Base-by-base conservation (phyloP, 2,113 vertebrate genomes). In the Rhombomys opimus region DNA sequence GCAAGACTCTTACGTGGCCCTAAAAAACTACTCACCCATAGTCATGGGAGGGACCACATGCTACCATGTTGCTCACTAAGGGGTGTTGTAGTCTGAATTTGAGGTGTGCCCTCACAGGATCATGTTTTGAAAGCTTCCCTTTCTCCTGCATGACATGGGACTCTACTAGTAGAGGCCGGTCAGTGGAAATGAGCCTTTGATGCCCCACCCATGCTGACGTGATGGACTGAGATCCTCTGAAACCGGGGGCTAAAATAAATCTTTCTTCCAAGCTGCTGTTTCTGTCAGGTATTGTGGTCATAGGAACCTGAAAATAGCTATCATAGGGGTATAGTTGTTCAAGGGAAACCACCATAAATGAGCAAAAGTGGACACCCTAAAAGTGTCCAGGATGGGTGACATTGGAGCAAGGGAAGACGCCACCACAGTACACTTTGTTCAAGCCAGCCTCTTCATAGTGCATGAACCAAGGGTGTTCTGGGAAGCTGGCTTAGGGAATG, bases 401-500 rank as follows among this genome's bases (percentile, higher is more conserved):
- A 3, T 23, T 15, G n/a, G 46, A 88, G 35, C 23, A 87, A 54
- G 70, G 54, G 57, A 89, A 27, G 32, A 46, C 68, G 78, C 27
- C 23, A 61, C 15, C 18, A 0, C 32, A 12, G 68, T 52, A 52
- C 14, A 7, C 50, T 27, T 46, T 20, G 22, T 38, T 38, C 68
- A 46, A 6, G 38, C 54, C 63, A 3, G 0, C 6, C 35, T 50
- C 41, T 65, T 77, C n/a, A 10, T 7, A n/a, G 46, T 32, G 22
- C 15, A 11, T 0, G 5, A 20, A 59, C n/a, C 93, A 65, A 0
- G 14, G 87, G 52, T 85, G 30, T 75, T 80, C 82, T 81, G 38
- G 50, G 96, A 77, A 73, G 70, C 92, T 96, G 93, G 61, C 41
- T 20, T 46, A 35, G 80, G 90, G 84, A 87, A 90, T 17, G 70